Evolutionary conservation across 1,140 invertebrate species (phyloP), one percentile per base, ranked within the genome.

Genomic region (Drosophila albomicans): DNA sequence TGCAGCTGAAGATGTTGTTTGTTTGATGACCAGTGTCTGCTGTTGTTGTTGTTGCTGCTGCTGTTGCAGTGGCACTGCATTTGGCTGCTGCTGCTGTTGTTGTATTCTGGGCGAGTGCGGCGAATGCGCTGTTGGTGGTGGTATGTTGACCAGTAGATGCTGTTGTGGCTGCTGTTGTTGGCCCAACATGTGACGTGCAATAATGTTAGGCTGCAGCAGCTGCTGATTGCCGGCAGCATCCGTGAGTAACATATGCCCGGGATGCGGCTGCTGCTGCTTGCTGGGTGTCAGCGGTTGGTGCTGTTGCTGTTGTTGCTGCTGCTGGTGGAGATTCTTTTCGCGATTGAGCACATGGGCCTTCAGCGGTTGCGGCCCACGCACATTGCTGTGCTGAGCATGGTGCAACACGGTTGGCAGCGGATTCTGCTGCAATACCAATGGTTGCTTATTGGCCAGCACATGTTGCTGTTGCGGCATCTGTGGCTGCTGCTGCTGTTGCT

Each of bases 331-430:
- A 28, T 81, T 87, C 71, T 92, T 91, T 13, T 92, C 91, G 28
- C 91, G 79, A 52, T 92, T 92, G 1, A 92, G 72, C 5, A 92
- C 91, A 38, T 92, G 91, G 5, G 91, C 91, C 49, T 92, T 92
- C 0, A 92, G 65, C 0, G 91, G 89, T 28, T 87, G 84, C 10
- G 84, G 91, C 10, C 85, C 74, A 2, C 91, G 67, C 28, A 92
- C 88, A 46, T 74, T 90, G 16, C 56, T 84, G 32, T 69, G 80
- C 54, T 92, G 91, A 0, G 89, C 81, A 58, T 91, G 91, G 11
- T 91, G 91, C 52, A 85, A 59, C 7, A 88, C 71, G 1, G 69
- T 84, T 8, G 77, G 66, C 30, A 82, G n/a, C 1, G 81, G 80
- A 66, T 75, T 89, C 43, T 80, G 76, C 16, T 91, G 90, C 43